Conservation (phyloP, 2,888 invertebrate genomes). For the Cephus rjabovi region DNA sequence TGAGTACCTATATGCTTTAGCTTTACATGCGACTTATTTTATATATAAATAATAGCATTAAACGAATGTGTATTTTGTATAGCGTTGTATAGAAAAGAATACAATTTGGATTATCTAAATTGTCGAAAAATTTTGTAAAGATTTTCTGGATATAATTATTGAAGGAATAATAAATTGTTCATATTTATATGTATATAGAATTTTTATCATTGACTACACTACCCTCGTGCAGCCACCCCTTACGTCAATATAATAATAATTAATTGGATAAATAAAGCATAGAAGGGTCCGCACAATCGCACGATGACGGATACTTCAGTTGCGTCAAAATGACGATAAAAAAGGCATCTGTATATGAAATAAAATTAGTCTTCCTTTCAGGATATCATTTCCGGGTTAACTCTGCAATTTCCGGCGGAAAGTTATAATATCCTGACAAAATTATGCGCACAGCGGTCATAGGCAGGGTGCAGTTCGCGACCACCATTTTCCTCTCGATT, state of each 20-base stretch:
- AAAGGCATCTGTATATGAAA: neutral
- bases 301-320: neutral
- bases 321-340: neutral
- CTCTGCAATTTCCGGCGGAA: conserved; percentile 19
- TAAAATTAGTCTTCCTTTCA: neutral
- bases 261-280: conserved; percentile 5
- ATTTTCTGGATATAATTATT: neutral
- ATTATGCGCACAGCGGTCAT: conserved; percentile 15
- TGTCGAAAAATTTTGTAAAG: neutral
- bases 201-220: neutral
- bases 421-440: conserved; percentile 18
- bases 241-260: conserved; percentile 37
- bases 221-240: conserved; percentile 17
- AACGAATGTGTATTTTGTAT: neutral
- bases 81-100: neutral
- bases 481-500: conserved; percentile 63
- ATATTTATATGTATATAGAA: neutral
- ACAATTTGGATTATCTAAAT: neutral
- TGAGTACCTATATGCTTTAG: neutral
- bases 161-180: neutral
- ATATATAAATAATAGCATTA: neutral
- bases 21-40: neutral
- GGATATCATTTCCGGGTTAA: conserved; percentile 4
- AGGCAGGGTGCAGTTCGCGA: conserved; percentile 29
- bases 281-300: neutral